Conservation (phyloP, 2,797 vertebrate genomes). For the Karalla daura region DNA sequence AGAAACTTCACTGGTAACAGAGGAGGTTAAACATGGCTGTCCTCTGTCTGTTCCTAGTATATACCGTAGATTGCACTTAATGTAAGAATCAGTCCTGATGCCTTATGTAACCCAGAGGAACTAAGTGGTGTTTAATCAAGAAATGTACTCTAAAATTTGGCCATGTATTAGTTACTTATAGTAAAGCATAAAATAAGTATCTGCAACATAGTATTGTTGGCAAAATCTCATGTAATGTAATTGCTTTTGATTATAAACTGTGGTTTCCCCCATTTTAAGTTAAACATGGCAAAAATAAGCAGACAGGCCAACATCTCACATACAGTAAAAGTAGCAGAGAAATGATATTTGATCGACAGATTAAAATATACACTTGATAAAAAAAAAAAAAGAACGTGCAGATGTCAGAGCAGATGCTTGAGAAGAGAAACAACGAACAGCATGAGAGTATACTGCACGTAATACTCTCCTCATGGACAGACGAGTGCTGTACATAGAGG, state of each 20-base stretch:
- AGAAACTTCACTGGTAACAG: background rate
- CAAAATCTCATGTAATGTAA: slow-evolving; percentile 1
- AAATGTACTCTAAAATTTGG: too few relatives aligned
- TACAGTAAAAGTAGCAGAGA: slow-evolving; percentile 17
- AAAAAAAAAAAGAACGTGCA: slow-evolving; percentile 14
- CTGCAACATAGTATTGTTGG: slow-evolving; percentile 12
- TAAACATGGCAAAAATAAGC: slow-evolving; percentile 20
- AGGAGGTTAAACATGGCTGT: background rate
- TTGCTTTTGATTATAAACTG: slow-evolving; percentile 31
- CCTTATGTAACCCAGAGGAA: background rate
- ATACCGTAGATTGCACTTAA: background rate
- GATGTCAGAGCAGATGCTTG: slow-evolving; percentile 5
- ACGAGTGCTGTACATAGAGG: slow-evolving; percentile 17
- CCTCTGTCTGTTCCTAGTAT: background rate
- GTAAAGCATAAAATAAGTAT: slow-evolving; percentile 31
- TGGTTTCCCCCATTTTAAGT: slow-evolving; percentile 41
- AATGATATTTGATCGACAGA: slow-evolving; percentile 19
- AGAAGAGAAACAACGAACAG: background rate
- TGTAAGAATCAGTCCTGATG: background rate
- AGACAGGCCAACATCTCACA: slow-evolving; percentile 9
- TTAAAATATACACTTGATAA: slow-evolving; percentile 24
- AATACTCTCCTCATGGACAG: background rate
- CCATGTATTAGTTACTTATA: slow-evolving; percentile 1
- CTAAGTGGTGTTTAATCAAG: background rate
- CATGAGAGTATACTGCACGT: slow-evolving; percentile 14